A percentile compares a stretch with the other conserved stretches of the same genome.
Evolutionary conservation across 2,113 vertebrate genomes (phyloP).

Genomic region (Lonchura striata): DNA sequence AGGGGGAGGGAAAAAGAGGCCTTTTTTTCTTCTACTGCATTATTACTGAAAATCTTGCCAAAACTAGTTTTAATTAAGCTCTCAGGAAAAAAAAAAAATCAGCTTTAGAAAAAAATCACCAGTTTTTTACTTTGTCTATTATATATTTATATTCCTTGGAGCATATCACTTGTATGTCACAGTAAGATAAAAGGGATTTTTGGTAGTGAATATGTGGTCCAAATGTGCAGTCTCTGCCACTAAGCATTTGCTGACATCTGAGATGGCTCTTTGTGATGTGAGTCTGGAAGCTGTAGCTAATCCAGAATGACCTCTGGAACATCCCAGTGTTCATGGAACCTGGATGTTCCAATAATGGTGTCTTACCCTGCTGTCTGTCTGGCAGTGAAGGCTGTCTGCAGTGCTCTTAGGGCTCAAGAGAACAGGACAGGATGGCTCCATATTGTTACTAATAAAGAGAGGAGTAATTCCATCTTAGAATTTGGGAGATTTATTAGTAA

Average conservation of each 20-base stretch:
- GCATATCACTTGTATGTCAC: not conserved
- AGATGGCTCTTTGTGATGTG: not conserved
- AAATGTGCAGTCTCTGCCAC: not conserved
- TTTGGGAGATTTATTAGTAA: not conserved
- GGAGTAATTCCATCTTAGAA: not conserved
- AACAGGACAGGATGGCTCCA: not conserved
- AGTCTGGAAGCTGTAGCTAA: not conserved
- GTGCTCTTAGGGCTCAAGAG: not conserved
- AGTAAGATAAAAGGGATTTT: not conserved
- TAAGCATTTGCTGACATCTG: not conserved
- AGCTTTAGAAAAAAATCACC: not conserved
- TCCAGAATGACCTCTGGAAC: not conserved
- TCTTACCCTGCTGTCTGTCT: not conserved
- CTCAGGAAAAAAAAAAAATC: not conserved
- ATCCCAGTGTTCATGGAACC: not conserved
- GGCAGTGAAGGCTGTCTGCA: not conserved
- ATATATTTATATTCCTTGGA: not conserved
- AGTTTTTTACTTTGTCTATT: not conserved
- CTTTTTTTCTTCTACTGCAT: not conserved
- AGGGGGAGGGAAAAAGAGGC: not conserved
- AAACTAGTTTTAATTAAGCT: not conserved
- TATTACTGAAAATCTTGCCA: not conserved
- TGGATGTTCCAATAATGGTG: not conserved
- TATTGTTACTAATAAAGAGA: not conserved
- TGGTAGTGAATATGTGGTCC: not conserved